Evolutionary conservation across 2,797 vertebrate species (phyloP).

Genomic region (Diglossa cyanea): DNA sequence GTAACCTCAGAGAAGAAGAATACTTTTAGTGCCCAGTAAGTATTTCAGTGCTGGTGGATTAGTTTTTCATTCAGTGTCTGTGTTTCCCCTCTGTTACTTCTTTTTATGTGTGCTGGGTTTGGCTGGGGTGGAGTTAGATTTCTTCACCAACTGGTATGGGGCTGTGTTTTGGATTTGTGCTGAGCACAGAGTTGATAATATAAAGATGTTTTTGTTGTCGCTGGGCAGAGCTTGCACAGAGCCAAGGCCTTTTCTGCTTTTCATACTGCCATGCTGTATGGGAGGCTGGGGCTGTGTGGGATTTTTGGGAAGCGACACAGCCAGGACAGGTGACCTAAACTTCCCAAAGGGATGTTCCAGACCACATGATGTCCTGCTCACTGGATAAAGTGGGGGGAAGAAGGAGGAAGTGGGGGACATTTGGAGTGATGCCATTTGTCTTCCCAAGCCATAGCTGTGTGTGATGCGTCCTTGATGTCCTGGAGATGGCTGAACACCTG

Average conservation of each 20-base stretch:
- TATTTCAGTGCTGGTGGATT: background rate
- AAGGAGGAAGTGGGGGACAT: background rate
- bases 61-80: background rate
- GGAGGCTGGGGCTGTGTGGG: rapidly evolving
- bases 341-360: background rate
- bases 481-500: background rate
- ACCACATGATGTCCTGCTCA: rapidly evolving
- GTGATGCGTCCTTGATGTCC: background rate
- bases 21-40: background rate
- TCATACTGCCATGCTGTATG: rapidly evolving
- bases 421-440: background rate
- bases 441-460: rapidly evolving
- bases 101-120: background rate
- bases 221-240: background rate
- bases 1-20: background rate
- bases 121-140: background rate
- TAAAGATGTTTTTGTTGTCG: background rate
- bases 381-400: no score
- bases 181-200: background rate
- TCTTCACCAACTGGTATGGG: background rate
- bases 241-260: background rate
- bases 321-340: background rate
- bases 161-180: background rate
- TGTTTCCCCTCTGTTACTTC: background rate
- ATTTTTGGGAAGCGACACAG: no score